phyloP scores from a whole-genome alignment of 2,113 vertebrate species.

The Semicossyphus pulcher region DNA sequence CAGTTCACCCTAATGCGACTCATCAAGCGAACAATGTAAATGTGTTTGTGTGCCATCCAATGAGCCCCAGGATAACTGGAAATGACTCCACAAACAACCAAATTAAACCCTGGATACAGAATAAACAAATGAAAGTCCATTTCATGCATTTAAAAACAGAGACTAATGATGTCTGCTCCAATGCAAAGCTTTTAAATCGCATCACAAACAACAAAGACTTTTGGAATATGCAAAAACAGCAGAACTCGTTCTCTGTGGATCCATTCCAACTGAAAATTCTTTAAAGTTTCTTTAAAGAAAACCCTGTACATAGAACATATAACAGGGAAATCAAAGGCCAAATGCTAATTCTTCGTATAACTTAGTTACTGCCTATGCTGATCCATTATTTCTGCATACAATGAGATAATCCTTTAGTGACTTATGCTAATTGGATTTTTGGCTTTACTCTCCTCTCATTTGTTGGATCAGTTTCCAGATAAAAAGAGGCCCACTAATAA shows the following conservation, averaged over 20 bases:
- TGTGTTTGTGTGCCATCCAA: constrained; percentile 35
- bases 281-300: neutral
- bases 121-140: constrained; percentile 28
- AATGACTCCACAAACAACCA: constrained; percentile 37
- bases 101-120: constrained; percentile 21
- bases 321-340: neutral
- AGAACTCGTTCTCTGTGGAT: constrained; percentile 10
- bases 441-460: neutral
- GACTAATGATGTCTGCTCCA: constrained; percentile 32
- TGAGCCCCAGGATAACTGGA: constrained; percentile 5
- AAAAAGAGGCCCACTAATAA: neutral
- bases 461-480: neutral
- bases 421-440: neutral
- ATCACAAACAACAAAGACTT: constrained; percentile 51
- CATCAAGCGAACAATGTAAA: constrained; percentile 32
- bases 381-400: neutral
- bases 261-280: neutral
- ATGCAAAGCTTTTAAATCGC: constrained; percentile 30
- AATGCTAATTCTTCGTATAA: neutral
- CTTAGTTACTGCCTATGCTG: neutral
- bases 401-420: neutral
- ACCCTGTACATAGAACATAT: neutral
- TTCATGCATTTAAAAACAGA: constrained; percentile 8
- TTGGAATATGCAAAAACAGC: constrained; percentile 11
- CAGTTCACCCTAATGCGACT: constrained; percentile 33